These are phyloP conservation scores for Mus minutoides DNA, from an alignment of 2,797 vertebrate species.

Conservation along the genomic window DNA sequence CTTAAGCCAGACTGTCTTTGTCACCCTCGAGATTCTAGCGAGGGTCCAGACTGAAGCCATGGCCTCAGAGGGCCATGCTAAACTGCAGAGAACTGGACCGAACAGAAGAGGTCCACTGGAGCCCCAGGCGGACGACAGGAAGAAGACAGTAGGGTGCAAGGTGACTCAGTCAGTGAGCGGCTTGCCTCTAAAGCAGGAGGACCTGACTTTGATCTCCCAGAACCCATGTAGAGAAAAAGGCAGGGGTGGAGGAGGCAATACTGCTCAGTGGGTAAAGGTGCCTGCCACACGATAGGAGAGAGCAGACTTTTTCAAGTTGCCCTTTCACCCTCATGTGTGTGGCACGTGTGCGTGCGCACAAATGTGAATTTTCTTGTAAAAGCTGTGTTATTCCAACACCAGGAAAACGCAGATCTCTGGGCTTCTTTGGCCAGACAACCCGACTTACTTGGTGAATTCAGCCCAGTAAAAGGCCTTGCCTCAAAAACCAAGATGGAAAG, in stretches of 20 bases:
- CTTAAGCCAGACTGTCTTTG: background rate
- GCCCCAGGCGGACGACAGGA: background rate
- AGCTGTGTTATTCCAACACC: background rate
- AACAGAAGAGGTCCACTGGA: background rate
- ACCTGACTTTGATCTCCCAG: background rate
- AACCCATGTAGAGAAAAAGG: background rate
- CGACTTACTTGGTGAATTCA: background rate
- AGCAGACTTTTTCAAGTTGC: background rate
- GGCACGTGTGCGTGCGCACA: accelerated
- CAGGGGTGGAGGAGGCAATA: background rate
- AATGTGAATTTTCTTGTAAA: background rate
- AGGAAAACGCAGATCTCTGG: background rate
- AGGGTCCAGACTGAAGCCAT: no score
- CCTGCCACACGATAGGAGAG: background rate
- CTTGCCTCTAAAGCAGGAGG: background rate
- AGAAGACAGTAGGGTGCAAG: background rate
- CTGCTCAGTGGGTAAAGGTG: background rate
- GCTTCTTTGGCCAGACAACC: background rate
- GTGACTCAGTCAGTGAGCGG: background rate
- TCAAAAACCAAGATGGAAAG: background rate
- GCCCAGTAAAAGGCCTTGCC: background rate
- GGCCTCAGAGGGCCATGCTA: background rate
- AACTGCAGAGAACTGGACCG: background rate
- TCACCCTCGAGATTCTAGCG: background rate
- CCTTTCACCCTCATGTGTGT: background rate